Evolutionary conservation across 2,113 vertebrate species (phyloP).

Genomic region (Dasyurus viverrinus): DNA sequence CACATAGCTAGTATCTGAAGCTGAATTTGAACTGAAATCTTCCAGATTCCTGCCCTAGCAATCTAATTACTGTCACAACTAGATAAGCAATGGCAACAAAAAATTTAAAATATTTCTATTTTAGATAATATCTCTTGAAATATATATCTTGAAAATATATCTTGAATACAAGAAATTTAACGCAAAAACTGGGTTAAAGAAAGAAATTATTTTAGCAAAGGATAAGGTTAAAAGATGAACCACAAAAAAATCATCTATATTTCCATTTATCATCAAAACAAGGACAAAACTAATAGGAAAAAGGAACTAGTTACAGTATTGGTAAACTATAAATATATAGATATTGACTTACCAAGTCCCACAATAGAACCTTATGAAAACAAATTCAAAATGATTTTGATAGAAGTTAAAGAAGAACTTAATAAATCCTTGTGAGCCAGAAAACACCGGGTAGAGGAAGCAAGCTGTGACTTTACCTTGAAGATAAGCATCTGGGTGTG

Average conservation of each 20-base stretch:
- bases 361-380: background rate
- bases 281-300: background rate
- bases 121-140: background rate
- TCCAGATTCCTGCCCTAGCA: background rate
- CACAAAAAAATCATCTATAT: background rate
- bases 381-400: background rate
- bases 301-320: background rate
- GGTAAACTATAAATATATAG: background rate
- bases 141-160: background rate
- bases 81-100: background rate
- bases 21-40: background rate
- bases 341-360: background rate
- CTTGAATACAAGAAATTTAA: background rate
- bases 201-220: background rate
- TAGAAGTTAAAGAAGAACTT: background rate
- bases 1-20: background rate
- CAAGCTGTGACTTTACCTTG: background rate
- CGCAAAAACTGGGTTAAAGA: background rate
- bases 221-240: background rate
- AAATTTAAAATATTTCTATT: background rate
- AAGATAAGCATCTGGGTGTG: background rate
- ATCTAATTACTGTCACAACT: no score
- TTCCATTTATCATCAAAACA: background rate
- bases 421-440: background rate
- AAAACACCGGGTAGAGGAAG: background rate